Conservation (phyloP, 2,797 vertebrate species). For the Hippopotamyrus pictus region DNA sequence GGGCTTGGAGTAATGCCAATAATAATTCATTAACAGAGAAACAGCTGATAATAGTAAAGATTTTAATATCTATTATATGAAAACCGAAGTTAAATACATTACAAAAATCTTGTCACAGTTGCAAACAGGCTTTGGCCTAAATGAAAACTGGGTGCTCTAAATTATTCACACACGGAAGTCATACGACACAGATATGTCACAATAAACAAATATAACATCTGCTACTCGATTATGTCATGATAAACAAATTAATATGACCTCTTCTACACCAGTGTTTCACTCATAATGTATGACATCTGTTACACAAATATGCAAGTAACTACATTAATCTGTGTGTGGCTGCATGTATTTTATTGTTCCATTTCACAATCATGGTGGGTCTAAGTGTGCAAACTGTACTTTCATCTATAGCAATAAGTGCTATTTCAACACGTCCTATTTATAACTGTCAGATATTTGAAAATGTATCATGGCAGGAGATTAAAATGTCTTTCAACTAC, state of each 20-base stretch:
- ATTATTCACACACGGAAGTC: neutral
- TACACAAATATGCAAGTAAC: neutral
- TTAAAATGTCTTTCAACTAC: neutral
- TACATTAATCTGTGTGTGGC: neutral
- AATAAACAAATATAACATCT: neutral
- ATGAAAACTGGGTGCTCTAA: neutral
- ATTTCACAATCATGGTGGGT: neutral
- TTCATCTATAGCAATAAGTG: neutral
- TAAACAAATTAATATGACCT: neutral
- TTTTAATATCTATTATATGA: neutral
- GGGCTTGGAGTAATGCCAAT: neutral
- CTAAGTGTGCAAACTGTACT: neutral
- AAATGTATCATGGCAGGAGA: neutral
- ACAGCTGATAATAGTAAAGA: neutral
- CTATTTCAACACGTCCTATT: neutral
- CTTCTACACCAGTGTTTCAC: neutral
- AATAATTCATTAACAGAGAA: neutral
- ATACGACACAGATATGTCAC: neutral
- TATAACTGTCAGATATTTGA: neutral
- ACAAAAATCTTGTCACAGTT: neutral
- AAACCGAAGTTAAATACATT: neutral
- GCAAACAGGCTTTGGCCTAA: neutral
- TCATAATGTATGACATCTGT: neutral
- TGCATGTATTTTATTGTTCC: neutral
- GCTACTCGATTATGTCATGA: neutral